Evolutionary conservation across 2,888 invertebrate species (phyloP), one percentile per base, ranked within the genome.

Genomic region (Chrysolina haemoptera): DNA sequence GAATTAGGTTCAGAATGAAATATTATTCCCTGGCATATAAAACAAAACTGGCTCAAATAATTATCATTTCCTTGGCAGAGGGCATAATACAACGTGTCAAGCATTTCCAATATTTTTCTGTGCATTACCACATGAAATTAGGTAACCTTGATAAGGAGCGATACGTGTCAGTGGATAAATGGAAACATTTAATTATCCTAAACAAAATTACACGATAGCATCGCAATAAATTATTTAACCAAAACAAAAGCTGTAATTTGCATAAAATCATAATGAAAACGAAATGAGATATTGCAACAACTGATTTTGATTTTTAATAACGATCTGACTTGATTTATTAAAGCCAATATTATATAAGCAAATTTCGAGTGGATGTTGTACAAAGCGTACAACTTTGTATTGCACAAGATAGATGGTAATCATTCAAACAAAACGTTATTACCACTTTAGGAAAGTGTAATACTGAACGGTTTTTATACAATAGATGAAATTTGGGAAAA

Each of bases 181-280:
- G 59, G 22, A 59, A 59, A 59, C 59, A 59, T 59, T 14, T 59
- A n/a, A 59, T 59, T 59, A 27, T 35, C 35, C 27, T 14, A 59
- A 59, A 35, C 22, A 59, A 59, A 59, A 59, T 27, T 59, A 59
- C 11, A 59, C 35, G 59, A 59, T 59, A n/a, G 27, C 35, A 16
- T 53, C 27, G 55, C 67, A 20, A 55, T 41, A 20, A 53, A 53
- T 65, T 27, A 22, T 50, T 35, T 14, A 50, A 27, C 50, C n/a
- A 66, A 35, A 35, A 66, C 50, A 50, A 66, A 48, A 66, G 48
- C 50, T 50, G 53, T 67, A 53, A 67, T 67, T 67, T 53, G 67
- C 53, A 67, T 67, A 53, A 55, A 67, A 67, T 67, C 22, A 50
- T 18, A 53, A 53, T 67, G 14, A 53, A 67, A 27, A 16, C 50